These are phyloP conservation scores for Drosophila emarginata DNA, from an alignment of 2,888 invertebrate species.

Conservation along the genomic window DNA sequence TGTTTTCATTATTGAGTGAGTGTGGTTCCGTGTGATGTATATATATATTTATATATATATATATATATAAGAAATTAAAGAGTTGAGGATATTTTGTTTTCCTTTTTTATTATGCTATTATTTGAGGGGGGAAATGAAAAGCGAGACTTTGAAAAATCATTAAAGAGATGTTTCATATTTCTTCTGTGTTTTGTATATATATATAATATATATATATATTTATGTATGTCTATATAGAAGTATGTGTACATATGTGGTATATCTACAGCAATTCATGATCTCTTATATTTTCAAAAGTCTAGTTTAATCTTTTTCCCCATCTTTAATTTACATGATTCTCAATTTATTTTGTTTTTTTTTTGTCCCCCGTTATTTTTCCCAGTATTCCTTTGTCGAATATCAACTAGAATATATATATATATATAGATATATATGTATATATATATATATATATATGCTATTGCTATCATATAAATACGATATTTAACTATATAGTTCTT, in stretches of 20 bases:
- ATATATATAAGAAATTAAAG: neutral
- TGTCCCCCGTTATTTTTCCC: slow-evolving; percentile 32
- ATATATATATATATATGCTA: slow-evolving; percentile 41
- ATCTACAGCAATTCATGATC: slow-evolving; percentile 60
- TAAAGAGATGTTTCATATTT: slow-evolving; percentile 31
- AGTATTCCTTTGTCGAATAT: slow-evolving; percentile 32
- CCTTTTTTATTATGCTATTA: neutral
- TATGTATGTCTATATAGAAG: slow-evolving; percentile 45
- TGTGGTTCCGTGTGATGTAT: slow-evolving; percentile 39
- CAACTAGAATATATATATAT: slow-evolving; percentile 33
- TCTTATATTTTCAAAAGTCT: neutral
- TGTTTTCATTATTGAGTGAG: slow-evolving; percentile 24
- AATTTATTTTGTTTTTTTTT: neutral
- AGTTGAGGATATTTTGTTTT: neutral
- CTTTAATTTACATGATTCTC: neutral
- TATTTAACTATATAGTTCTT: slow-evolving; percentile 43
- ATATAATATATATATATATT: slow-evolving; percentile 40
- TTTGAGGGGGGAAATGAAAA: slow-evolving; percentile 25
- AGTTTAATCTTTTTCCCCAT: no score
- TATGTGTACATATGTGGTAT: slow-evolving; percentile 29
- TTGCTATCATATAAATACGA: slow-evolving; percentile 68
- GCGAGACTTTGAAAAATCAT: slow-evolving; percentile 62
- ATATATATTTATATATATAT: slow-evolving; percentile 30
- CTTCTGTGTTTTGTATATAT: slow-evolving; percentile 60
- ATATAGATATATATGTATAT: neutral